Evolutionary conservation across 2,797 vertebrate genomes (phyloP).

Genomic region (Malurus splendens): DNA sequence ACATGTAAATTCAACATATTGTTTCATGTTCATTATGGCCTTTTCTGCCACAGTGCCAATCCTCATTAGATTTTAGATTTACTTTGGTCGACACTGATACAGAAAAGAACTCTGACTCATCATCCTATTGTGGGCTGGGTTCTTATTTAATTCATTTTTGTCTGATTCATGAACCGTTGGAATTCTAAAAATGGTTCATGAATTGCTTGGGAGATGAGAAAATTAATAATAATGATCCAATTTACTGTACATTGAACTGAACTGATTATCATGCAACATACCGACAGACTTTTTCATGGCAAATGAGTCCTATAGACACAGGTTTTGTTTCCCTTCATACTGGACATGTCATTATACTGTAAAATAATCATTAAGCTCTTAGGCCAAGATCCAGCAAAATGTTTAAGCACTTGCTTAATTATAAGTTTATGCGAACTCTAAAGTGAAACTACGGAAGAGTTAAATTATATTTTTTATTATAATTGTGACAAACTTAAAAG

Average conservation of each 20-base stretch:
- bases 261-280: conserved; percentile 75
- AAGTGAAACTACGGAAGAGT: conserved; percentile 13
- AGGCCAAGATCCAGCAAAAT: conserved; percentile 47
- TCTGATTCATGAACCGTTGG: conserved; percentile 76
- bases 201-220: conserved; percentile 77
- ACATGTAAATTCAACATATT: conserved; percentile 80
- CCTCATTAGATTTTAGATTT: conserved; percentile 78
- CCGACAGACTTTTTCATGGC: conserved; percentile 64
- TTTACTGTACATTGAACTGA: conserved; percentile 75
- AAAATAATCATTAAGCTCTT: conserved; percentile 66
- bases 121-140: conserved; percentile 70
- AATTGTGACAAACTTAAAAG: not conserved
- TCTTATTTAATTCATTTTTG: conserved; percentile 74
- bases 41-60: conserved; percentile 73
- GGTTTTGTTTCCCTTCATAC: conserved; percentile 64
- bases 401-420: conserved; percentile 43
- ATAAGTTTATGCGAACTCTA: conserved; percentile 31
- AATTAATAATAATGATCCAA: conserved; percentile 80
- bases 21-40: conserved; percentile 79
- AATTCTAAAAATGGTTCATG: conserved; percentile 77
- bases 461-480: conserved; percentile 8
- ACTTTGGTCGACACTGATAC: conserved; percentile 67
- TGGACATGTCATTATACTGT: conserved; percentile 67
- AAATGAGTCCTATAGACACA: conserved; percentile 65
- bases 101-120: conserved; percentile 77